These are phyloP conservation scores for Microctonus hyperodae DNA, from an alignment of 2,888 invertebrate species.

Conservation along the genomic window DNA sequence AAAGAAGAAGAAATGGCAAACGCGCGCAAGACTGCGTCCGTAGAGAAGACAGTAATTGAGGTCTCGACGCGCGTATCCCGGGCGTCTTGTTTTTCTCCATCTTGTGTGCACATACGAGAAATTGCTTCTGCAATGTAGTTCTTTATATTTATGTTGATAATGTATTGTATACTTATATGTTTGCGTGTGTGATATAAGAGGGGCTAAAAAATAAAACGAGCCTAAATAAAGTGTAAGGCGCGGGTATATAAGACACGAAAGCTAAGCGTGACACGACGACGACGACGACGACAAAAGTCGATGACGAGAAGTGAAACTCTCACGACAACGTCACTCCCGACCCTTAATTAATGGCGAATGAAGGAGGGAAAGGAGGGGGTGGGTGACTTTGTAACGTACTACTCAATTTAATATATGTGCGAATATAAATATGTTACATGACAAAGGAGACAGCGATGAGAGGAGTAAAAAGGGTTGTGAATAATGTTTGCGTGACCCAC, in stretches of 20 bases:
- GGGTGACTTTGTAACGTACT: slow-evolving; percentile 22
- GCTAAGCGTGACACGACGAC: slow-evolving; percentile 32
- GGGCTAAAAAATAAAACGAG: neutral
- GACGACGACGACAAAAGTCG: slow-evolving; percentile 25
- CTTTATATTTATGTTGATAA: neutral
- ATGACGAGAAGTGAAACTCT: slow-evolving; percentile 23
- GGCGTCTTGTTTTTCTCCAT: slow-evolving; percentile 17
- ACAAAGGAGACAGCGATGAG: slow-evolving; percentile 13
- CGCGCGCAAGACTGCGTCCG: slow-evolving; percentile 9
- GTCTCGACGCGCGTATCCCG: slow-evolving; percentile 27
- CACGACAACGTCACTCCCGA: slow-evolving; percentile 1
- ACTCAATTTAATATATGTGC: neutral
- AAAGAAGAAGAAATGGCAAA: slow-evolving; percentile 10
- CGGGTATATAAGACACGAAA: slow-evolving; percentile 25
- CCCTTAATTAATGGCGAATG: slow-evolving; percentile 30
- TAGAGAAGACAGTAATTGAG: slow-evolving; percentile 28
- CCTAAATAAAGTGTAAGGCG: slow-evolving; percentile 1
- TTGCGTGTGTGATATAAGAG: neutral
- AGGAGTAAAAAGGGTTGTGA: slow-evolving; percentile 27
- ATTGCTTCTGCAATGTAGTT: neutral
- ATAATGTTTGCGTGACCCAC: slow-evolving; percentile 38
- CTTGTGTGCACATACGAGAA: too few relatives aligned
- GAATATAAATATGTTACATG: slow-evolving; percentile 11
- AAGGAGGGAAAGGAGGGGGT: too few relatives aligned
- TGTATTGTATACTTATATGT: neutral